Percentiles rank a stretch among this genome's conserved stretches.
Conservation (phyloP, 2,797 vertebrate genomes). For the Falco rusticolus region DNA sequence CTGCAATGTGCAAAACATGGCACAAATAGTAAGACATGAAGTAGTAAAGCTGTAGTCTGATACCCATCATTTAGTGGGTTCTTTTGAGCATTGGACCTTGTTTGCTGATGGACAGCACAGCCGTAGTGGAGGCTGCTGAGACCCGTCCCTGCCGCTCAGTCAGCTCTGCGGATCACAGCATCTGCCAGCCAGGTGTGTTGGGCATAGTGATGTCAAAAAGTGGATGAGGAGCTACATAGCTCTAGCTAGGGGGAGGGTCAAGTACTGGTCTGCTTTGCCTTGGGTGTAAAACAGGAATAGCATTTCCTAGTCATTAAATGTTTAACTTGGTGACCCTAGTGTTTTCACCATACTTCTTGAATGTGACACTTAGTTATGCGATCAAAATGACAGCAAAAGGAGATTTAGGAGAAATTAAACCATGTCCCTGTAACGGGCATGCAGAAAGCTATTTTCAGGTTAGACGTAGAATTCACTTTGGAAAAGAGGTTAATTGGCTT, state of each 20-base stretch:
- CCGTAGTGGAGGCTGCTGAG: neutral
- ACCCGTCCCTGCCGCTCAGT: rapidly evolving
- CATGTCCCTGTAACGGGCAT: neutral
- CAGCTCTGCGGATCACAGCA: neutral
- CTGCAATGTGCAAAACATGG: neutral
- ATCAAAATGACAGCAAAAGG: neutral
- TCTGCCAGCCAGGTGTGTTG: neutral
- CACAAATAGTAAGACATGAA: neutral
- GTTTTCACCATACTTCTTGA: neutral
- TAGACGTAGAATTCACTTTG: neutral
- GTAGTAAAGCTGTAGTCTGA: neutral
- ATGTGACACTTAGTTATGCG: neutral
- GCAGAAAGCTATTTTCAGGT: neutral
- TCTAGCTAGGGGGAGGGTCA: neutral
- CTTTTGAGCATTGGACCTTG: rapidly evolving
- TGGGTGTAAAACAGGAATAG: neutral
- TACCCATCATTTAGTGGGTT: rapidly evolving
- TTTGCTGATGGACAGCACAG: neutral
- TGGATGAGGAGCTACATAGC: neutral
- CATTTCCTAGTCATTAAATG: neutral
- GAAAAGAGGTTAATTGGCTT: neutral
- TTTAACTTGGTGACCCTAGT: neutral
- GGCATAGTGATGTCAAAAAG: neutral
- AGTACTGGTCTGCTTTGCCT: neutral
- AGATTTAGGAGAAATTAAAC: neutral